Evolutionary conservation across 2,888 invertebrate genomes (phyloP).

Genomic region (Spilarctia lutea): DNA sequence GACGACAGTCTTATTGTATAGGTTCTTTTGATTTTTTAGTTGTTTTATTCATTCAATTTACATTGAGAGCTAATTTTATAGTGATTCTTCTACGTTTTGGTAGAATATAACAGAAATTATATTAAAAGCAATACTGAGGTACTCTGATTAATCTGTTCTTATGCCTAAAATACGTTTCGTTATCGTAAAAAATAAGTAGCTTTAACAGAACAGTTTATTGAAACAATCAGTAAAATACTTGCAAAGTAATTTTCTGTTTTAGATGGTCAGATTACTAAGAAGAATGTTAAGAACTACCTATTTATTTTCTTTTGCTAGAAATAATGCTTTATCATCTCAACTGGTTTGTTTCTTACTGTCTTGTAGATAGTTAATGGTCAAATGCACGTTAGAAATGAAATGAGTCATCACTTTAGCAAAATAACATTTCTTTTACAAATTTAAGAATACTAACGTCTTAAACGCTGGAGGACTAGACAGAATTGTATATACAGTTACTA

Average conservation of each 20-base stretch:
- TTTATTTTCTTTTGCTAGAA: not conserved
- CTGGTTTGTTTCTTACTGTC: not conserved
- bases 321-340: not conserved
- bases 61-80: too few relatives aligned
- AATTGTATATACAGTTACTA: too few relatives aligned
- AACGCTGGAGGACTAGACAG: too few relatives aligned
- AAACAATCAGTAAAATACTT: not conserved
- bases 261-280: not conserved
- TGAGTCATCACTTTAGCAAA: not conserved
- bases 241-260: not conserved
- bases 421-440: not conserved
- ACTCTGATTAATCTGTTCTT: too few relatives aligned
- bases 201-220: not conserved
- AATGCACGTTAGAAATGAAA: not conserved
- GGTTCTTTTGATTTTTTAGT: slow-evolving; percentile 11
- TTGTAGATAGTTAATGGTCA: not conserved
- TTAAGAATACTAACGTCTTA: not conserved
- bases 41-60: slow-evolving; percentile 1
- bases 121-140: not conserved
- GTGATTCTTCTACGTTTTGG: too few relatives aligned
- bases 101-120: not conserved
- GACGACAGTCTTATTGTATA: slow-evolving; percentile 18
- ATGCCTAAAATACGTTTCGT: not conserved
- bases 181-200: not conserved
- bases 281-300: not conserved